Base-by-base conservation (phyloP, 92 coral and sea anemone genomes). In the Porites divaricata region DNA sequence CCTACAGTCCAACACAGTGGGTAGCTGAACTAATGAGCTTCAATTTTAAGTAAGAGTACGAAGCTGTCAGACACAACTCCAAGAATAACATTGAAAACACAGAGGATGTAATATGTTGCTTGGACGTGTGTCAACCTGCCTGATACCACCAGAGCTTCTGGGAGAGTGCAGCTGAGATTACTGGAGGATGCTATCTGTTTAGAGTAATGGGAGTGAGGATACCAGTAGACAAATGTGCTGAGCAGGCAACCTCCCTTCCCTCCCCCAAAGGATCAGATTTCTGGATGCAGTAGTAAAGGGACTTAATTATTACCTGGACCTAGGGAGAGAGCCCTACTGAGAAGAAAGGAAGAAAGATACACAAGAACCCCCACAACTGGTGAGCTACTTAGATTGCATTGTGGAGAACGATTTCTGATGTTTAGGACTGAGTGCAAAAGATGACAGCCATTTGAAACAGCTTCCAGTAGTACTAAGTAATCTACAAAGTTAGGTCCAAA, bases 101-200 rank as follows among this genome's bases (percentile, higher is more conserved):
- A 50, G 89, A 13, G 1, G 74, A 65, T 19, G 53, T n/a, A n/a
- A n/a, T n/a, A 52, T 35, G 82, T 56, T 20, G 83, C 67, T 51
- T 73, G 76, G 70, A 57, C 51, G 50, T 8, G 45, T 24, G 85
- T 53, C 11, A 17, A 10, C 4, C 23, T 25, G 3, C 25, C 85
- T 11, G 77, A 54, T 70, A 82, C 91, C 57, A 91, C 90, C 67
- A 69, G 52, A 11, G 13, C 85, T 52, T 92, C 95, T 22, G 90
- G 80, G 70, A 82, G 56, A 19, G 70, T 77, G 26, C 92, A 56
- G 23, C 69, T 74, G 64, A 75, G 85, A 20, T 49, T 84, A 70
- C 63, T 83, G 67, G 62, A 52, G 45, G 81, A 81, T 54, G 85
- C 77, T 1, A 68, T 68, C 22, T 19, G 16, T 10, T 17, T 78